Base-by-base conservation (phyloP, 2,888 invertebrate genomes). In the Brassicogethes aeneus region DNA sequence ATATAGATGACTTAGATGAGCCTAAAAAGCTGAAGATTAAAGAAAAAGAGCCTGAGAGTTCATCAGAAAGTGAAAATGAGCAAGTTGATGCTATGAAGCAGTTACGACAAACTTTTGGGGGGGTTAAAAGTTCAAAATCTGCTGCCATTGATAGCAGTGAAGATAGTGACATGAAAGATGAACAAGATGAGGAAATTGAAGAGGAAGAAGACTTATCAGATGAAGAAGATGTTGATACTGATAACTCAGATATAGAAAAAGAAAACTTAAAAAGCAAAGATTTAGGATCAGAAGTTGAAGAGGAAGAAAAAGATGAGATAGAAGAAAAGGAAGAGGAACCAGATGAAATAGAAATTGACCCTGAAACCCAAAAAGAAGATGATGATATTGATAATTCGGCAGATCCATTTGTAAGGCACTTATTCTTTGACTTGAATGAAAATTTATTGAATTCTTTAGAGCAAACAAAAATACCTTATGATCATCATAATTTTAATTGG, bases 351-450 rank as follows among this genome's bases (percentile, higher is more conserved):
- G 43, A 45, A 33, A 48, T 50, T 17, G 30, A 16, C 34, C 40
- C 40, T 3, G 48, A 52, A 15, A 15, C 36, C 47, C 48, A n/a
- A 59, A 44, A 62, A 62, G 36, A 55, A 23, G 60, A 62, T 29
- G 66, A 68, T 47, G 64, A 66, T 48, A 55, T 56, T 12, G 63
- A 61, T 33, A 50, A 60, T 41, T 40, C 61, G 15, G 49, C 58
- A 44, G 85, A 87, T 66, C 79, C 84, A 1, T 88, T 87, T 63
- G 69, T 71, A 1, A 72, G 75, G 56, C 88, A 88, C 65, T 66
- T 85, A 3, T 73, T 75, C 43, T 70, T 77, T 65, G 84, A 87
- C 50, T 65, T 89, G 41, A 71, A 72, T 44, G 75, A 80, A 45
- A 74, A 74, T 38, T 63, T 87, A 44, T 68, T 84, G 16, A 73